A percentile compares a stretch with the other conserved stretches of the same genome.
These are phyloP conservation scores for Apodemia hepburni DNA, from an alignment of 2,888 invertebrate genomes.

Conservation along the genomic window DNA sequence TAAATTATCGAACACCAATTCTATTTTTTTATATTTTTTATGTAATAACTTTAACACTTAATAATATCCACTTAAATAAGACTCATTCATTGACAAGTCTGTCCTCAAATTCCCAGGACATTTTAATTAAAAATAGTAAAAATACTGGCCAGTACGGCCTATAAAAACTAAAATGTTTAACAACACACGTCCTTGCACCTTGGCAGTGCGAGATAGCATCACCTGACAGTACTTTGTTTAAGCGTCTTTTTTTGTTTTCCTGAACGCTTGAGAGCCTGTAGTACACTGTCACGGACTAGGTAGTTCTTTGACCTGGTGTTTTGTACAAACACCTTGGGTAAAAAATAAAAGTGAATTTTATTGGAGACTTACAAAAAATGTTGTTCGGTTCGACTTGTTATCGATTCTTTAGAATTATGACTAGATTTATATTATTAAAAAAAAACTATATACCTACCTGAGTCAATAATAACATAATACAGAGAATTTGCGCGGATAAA, in stretches of 20 bases:
- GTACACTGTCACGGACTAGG: constrained; percentile 44
- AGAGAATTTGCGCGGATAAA: no score
- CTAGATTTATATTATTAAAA: background rate
- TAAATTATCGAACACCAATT: background rate
- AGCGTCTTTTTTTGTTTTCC: constrained; percentile 56
- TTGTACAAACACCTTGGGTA: constrained; percentile 20
- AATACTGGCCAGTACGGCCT: constrained; percentile 23
- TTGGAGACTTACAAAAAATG: background rate
- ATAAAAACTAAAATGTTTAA: constrained; percentile 27
- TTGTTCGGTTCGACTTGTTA: no score
- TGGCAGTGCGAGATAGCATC: constrained; percentile 53
- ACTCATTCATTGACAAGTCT: background rate
- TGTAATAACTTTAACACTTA: background rate
- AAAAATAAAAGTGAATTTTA: constrained; percentile 16
- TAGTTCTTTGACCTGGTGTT: constrained; percentile 54
- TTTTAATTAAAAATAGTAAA: constrained; percentile 31
- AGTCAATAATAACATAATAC: no score
- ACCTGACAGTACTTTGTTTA: constrained; percentile 63
- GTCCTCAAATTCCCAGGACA: constrained; percentile 42
- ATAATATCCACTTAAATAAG: background rate
- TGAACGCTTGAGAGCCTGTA: constrained; percentile 42
- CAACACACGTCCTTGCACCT: constrained; percentile 62
- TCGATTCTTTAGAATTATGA: background rate
- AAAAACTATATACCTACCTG: no score
- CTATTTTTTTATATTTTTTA: background rate